Percentiles rank a stretch among this genome's conserved stretches.
phyloP scores from a whole-genome alignment of 1,140 invertebrate genomes.

The Zaprionus africanus region DNA sequence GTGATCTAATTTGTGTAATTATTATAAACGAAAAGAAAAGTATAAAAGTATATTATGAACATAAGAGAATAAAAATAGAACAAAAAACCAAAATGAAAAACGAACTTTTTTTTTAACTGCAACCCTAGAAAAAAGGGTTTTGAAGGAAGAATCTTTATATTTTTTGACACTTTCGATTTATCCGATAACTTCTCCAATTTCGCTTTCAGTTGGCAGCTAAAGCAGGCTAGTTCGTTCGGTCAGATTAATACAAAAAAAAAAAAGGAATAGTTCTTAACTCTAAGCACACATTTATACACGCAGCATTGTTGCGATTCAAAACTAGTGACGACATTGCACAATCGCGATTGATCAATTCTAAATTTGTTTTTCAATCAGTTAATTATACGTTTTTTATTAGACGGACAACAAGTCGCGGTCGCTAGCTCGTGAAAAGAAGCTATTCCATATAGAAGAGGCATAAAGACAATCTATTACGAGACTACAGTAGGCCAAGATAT shows the following conservation, averaged over 20 bases:
- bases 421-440: no score
- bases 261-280: slow-evolving; percentile 31
- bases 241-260: slow-evolving; percentile 28
- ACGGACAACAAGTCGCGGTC: no score
- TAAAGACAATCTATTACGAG: no score
- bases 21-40: slow-evolving; percentile 71
- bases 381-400: slow-evolving; percentile 6
- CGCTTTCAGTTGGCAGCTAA: not conserved
- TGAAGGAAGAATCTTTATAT: not conserved
- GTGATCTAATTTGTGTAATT: slow-evolving; percentile 82
- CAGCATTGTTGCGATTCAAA: slow-evolving; percentile 20
- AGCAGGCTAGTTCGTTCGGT: slow-evolving; percentile 30
- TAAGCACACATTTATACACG: slow-evolving; percentile 28
- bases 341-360: slow-evolving; percentile 34
- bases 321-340: slow-evolving; percentile 23
- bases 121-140: slow-evolving; percentile 10
- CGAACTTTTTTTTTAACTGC: slow-evolving; percentile 69
- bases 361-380: slow-evolving; percentile 25
- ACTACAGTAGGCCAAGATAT: slow-evolving; percentile 16
- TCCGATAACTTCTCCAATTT: not conserved
- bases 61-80: slow-evolving; percentile 54
- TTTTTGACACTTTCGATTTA: slow-evolving; percentile 6
- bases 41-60: slow-evolving; percentile 62
- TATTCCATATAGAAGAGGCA: no score
- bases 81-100: slow-evolving; percentile 48